Conservation (phyloP, 2,888 invertebrate genomes). For the Xanthorhoe spadicearia region DNA sequence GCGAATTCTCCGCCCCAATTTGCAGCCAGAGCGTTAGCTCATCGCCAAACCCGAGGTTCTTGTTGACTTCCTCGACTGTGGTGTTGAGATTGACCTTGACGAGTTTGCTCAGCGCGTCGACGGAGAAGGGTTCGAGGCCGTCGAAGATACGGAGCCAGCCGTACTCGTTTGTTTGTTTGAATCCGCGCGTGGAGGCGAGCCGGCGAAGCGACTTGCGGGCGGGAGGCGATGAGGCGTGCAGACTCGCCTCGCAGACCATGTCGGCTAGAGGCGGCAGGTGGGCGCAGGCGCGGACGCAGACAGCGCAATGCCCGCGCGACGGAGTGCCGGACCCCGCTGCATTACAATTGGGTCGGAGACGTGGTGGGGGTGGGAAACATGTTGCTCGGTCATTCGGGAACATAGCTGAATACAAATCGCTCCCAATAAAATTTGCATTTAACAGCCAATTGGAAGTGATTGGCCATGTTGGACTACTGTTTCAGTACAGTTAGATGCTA, state of each 20-base stretch:
- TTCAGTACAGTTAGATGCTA: background rate
- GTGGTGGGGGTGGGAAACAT: constrained; percentile 83
- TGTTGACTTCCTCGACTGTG: constrained; percentile 82
- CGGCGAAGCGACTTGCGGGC: constrained; percentile 78
- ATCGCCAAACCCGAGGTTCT: constrained; percentile 77
- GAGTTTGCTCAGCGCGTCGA: constrained; percentile 81
- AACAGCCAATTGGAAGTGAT: constrained; percentile 31
- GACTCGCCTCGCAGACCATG: constrained; percentile 80
- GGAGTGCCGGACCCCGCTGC: constrained; percentile 68
- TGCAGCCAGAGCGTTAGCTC: constrained; percentile 83
- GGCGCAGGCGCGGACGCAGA: constrained; percentile 67
- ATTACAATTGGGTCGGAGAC: constrained; percentile 80
- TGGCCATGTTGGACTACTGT: constrained; percentile 6
- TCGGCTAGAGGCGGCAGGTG: constrained; percentile 69
- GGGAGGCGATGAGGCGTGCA: constrained; percentile 81
- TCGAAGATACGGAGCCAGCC: constrained; percentile 87
- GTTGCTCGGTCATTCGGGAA: constrained; percentile 79
- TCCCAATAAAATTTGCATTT: constrained; percentile 51
- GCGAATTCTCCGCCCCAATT: constrained; percentile 83
- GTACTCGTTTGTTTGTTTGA: constrained; percentile 70
- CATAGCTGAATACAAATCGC: constrained; percentile 69
- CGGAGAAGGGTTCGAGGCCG: constrained; percentile 79
- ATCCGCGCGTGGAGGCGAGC: constrained; percentile 81
- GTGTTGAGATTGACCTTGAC: constrained; percentile 85
- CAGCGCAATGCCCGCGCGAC: constrained; percentile 69